Percentiles rank a stretch among this genome's conserved stretches.
Conservation (phyloP, 2,888 invertebrate species). For the Eupeodes luniger region DNA sequence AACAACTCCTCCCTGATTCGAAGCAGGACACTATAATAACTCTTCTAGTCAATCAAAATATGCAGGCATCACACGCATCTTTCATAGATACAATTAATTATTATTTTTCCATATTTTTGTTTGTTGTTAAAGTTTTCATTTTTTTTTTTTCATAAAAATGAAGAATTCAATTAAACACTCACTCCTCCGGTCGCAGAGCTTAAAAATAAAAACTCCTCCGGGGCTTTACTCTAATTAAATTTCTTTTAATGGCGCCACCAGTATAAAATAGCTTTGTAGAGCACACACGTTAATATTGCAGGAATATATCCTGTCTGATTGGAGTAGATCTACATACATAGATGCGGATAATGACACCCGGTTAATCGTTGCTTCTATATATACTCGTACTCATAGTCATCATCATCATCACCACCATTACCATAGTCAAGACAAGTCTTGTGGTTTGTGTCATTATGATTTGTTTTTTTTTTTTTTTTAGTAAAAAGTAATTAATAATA, state of each 20-base stretch:
- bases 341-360: conserved; percentile 53
- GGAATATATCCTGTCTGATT: conserved; percentile 64
- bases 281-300: conserved; percentile 19
- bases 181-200: neutral
- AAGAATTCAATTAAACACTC: conserved; percentile 48
- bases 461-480: conserved; percentile 34
- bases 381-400: neutral
- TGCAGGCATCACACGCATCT: conserved; percentile 37
- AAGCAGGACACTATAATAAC: conserved; percentile 66
- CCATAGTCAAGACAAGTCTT: neutral
- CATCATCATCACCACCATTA: neutral
- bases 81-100: conserved; percentile 44
- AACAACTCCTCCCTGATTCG: conserved; percentile 23
- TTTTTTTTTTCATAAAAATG: conserved; percentile 29
- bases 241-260: conserved; percentile 76
- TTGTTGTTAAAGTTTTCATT: neutral
- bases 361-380: conserved; percentile 44
- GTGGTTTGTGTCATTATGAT: conserved; percentile 40
- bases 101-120: conserved; percentile 20
- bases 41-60: conserved; percentile 57
- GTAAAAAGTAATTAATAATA: conserved; percentile 60
- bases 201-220: conserved; percentile 12
- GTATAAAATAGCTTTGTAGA: conserved; percentile 54
- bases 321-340: neutral
- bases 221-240: conserved; percentile 68